Percentiles rank a stretch among this genome's conserved stretches.
Evolutionary conservation across 2,113 vertebrate species (phyloP).

Genomic region (Parotia lawesii): DNA sequence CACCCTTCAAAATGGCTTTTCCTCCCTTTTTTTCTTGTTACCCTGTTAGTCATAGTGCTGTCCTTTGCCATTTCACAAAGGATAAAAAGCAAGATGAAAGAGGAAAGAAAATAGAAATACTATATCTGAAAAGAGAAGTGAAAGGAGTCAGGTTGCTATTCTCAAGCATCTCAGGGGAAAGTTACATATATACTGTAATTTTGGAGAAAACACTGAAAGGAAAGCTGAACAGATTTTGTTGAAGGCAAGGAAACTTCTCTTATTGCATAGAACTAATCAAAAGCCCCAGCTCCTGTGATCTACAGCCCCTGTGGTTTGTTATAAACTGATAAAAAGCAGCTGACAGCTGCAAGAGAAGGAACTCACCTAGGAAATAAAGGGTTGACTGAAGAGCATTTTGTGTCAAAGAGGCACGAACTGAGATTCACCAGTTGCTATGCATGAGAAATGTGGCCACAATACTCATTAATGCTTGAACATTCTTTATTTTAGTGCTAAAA

Average conservation of each 20-base stretch:
- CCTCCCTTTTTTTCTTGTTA: background rate
- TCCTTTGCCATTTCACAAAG: background rate
- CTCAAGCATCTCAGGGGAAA: background rate
- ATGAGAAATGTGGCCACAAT: background rate
- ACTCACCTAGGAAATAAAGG: background rate
- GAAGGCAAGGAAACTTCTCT: background rate
- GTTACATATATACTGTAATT: background rate
- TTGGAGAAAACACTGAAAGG: background rate
- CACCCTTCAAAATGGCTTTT: background rate
- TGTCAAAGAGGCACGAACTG: background rate
- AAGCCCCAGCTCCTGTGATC: background rate
- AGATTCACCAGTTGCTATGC: background rate
- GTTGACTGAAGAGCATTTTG: background rate
- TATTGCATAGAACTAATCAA: background rate
- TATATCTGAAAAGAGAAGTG: background rate
- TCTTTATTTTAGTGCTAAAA: constrained; percentile 58
- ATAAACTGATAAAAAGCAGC: background rate
- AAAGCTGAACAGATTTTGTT: background rate
- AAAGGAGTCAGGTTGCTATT: background rate
- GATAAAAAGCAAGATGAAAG: background rate
- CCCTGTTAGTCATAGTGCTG: background rate
- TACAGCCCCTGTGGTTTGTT: background rate
- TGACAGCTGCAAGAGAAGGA: background rate
- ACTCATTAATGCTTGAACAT: constrained; percentile 62
- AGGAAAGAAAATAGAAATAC: background rate